These are phyloP conservation scores for Brachymystax lenok DNA, from an alignment of 2,797 vertebrate genomes.

Conservation along the genomic window DNA sequence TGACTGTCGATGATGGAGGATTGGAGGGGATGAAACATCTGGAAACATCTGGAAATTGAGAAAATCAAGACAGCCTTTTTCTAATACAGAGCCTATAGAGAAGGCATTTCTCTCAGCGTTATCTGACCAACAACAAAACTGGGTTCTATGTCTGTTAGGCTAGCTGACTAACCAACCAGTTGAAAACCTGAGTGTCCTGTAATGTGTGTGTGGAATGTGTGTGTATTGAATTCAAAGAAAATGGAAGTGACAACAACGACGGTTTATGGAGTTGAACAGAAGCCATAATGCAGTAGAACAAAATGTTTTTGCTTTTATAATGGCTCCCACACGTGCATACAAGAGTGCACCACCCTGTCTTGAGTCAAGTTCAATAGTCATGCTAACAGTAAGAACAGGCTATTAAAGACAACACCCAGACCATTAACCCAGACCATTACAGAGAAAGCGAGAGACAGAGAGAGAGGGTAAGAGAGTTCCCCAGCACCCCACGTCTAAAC, in stretches of 20 bases:
- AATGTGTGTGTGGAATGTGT: not conserved
- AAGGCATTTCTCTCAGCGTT: constrained; percentile 1
- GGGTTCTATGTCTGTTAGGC: not conserved
- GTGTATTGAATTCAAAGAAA: not conserved
- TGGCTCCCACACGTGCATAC: constrained; percentile 10
- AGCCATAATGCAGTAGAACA: not conserved
- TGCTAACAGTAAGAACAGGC: constrained; percentile 44
- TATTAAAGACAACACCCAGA: constrained; percentile 50
- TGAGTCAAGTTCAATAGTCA: constrained; percentile 55
- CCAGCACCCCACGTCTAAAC: no score
- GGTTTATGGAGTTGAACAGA: not conserved
- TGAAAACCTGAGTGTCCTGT: not conserved
- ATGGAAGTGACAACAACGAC: not conserved
- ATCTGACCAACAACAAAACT: constrained; percentile 11
- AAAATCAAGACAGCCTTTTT: constrained; percentile 13
- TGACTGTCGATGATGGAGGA: constrained; percentile 35
- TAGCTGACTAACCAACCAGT: not conserved
- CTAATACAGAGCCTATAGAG: constrained; percentile 10
- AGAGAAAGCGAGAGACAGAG: not conserved
- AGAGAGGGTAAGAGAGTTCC: constrained; percentile 1
- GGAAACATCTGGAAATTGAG: constrained; percentile 54
- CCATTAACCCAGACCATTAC: constrained; percentile 3
- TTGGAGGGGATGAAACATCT: constrained; percentile 53
- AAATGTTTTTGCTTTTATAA: not conserved
- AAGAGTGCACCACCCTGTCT: constrained; percentile 52